phyloP scores from a whole-genome alignment of 2,888 invertebrate species.

The Halictus quadricinctus region DNA sequence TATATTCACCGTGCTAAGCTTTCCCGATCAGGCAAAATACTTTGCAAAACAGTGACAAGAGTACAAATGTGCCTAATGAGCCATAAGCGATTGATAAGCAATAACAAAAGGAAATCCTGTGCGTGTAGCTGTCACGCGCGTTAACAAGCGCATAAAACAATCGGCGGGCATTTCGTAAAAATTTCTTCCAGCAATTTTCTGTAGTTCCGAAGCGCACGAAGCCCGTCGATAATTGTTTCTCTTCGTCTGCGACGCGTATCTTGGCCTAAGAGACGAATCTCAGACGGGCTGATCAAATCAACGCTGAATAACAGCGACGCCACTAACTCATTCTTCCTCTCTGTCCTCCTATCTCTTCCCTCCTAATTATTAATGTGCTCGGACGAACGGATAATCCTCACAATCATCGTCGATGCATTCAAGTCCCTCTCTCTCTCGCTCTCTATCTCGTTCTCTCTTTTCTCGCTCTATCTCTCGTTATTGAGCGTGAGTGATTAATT shows the following conservation, averaged over 20 bases:
- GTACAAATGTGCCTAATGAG: neutral
- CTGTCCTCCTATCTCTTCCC: slow-evolving; percentile 41
- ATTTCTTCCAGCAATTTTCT: neutral
- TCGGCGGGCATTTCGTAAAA: neutral
- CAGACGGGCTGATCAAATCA: slow-evolving; percentile 71
- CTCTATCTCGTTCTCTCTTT: neutral
- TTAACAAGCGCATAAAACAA: neutral
- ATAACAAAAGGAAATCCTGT: neutral
- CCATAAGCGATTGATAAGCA: neutral
- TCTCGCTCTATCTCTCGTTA: slow-evolving; percentile 67
- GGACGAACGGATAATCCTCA: slow-evolving; percentile 72
- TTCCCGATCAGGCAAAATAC: too few species aligned
- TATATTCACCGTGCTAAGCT: too few species aligned
- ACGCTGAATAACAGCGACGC: slow-evolving; percentile 71
- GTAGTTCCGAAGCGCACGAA: neutral
- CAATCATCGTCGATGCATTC: slow-evolving; percentile 74
- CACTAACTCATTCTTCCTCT: slow-evolving; percentile 50
- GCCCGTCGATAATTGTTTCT: slow-evolving; percentile 60
- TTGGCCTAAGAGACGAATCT: slow-evolving; percentile 59
- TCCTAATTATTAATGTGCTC: slow-evolving; percentile 75
- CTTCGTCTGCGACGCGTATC: slow-evolving; percentile 50
- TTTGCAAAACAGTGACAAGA: neutral
- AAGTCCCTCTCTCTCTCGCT: slow-evolving; percentile 44
- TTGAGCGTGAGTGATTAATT: slow-evolving; percentile 76
- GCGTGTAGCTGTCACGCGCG: neutral